Base-by-base conservation (phyloP, 2,888 invertebrate species). In the Cephus sareptanus region DNA sequence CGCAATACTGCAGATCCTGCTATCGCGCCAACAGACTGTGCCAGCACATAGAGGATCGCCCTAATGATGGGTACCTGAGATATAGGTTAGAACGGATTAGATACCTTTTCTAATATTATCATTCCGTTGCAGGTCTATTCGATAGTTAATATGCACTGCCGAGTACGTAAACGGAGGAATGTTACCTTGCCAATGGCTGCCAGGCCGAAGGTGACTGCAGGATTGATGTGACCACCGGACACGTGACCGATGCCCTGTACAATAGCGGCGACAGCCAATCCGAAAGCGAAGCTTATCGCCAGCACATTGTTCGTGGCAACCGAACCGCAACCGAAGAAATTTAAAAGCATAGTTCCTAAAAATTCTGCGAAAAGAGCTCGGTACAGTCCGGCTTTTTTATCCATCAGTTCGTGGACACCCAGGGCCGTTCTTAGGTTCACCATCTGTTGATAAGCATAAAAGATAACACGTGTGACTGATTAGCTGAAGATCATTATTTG, bases 141-240 rank as follows among this genome's bases (percentile, higher is more conserved):
- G 15, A 4, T 71, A 71, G 71, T 34, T 71, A 31, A 31, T 71
- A 31, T 34, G 33, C 71, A 71, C 12, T 71, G 31, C 33, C 31
- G 15, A 30, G 71, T 31, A 33, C 0, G 15, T 71, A 71, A 31
- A 12, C 31, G 33, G 4, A 71, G 71, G 33, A 71, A 71, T 23
- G 13, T 71, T 71, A 91, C 95, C 87, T 96, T 95, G 12, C 98
- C 97, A 12, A 96, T 94, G 15, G 95, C 94, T 77, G 97, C 92
- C 92, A 98, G 94, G 1, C 96, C 97, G 31, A 94, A 91, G 6
- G 98, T 98, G 71, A 98, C 97, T 0, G 98, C 98, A 1, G 98
- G 98, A 93, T 98, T 98, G 81, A 98, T 93, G 92, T 98, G 98
- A 13, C 97, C 97, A 3, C 98, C 98, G 79, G 97, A 97, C 76